phyloP scores from a whole-genome alignment of 2,888 invertebrate genomes.

The Rhimphoctona megacephalus region DNA sequence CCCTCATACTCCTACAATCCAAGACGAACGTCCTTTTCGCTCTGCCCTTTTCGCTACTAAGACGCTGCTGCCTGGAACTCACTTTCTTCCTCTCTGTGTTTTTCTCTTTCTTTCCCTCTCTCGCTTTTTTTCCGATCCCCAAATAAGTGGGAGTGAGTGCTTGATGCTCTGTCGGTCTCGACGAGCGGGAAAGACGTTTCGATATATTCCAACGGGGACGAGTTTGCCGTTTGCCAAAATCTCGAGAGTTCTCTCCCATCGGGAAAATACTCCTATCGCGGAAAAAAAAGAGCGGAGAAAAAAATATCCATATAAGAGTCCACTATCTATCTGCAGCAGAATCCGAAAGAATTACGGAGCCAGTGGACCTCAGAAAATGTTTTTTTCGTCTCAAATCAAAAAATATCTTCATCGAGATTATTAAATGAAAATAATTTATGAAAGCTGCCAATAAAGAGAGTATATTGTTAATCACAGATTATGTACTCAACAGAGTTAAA shows the following conservation, averaged over 20 bases:
- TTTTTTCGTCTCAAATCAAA: conserved; percentile 4
- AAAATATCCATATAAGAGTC: conserved; percentile 33
- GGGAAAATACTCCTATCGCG: conserved; percentile 63
- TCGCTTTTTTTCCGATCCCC: conserved; percentile 26
- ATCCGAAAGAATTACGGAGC: conserved; percentile 54
- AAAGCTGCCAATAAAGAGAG: background rate
- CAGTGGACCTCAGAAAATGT: conserved; percentile 39
- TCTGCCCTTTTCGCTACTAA: conserved; percentile 56
- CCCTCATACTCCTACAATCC: conserved; percentile 60
- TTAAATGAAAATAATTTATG: background rate
- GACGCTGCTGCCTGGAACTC: conserved; percentile 23
- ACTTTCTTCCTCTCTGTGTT: conserved; percentile 25
- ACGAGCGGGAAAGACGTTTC: conserved; percentile 65
- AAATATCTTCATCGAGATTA: background rate
- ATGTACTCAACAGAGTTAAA: background rate
- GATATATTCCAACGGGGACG: conserved; percentile 75
- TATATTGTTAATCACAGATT: background rate
- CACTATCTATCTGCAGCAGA: conserved; percentile 57
- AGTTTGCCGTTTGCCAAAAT: conserved; percentile 79
- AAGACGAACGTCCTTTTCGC: conserved; percentile 49
- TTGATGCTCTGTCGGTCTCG: conserved; percentile 62
- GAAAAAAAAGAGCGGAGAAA: conserved; percentile 36
- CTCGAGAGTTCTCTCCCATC: conserved; percentile 70
- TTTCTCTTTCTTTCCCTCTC: conserved; percentile 33
- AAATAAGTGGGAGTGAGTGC: conserved; percentile 63